A percentile compares a stretch with the other conserved stretches of the same genome.
These are phyloP conservation scores for Marisa cornuarietis DNA, from an alignment of 1,140 invertebrate species.

Conservation along the genomic window DNA sequence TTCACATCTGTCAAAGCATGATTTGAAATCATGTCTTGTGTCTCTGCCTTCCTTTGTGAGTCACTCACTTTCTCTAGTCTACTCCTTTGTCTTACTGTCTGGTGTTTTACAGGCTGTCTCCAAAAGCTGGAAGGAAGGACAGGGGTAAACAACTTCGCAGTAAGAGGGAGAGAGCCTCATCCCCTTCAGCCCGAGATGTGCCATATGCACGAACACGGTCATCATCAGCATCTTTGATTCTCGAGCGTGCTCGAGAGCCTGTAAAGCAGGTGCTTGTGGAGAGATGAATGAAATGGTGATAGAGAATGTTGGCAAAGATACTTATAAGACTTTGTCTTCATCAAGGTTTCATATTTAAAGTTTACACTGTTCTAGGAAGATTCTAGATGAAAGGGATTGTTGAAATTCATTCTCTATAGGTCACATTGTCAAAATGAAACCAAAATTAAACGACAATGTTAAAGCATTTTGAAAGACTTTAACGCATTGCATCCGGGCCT, in stretches of 20 bases:
- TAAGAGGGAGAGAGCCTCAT: conserved; percentile 73
- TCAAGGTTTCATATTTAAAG: too few relatives aligned
- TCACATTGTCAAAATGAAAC: too few relatives aligned
- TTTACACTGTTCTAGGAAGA: too few relatives aligned
- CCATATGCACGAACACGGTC: conserved; percentile 84
- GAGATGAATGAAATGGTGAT: neutral
- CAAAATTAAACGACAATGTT: too few relatives aligned
- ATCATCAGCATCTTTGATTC: conserved; percentile 73
- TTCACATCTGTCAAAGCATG: neutral
- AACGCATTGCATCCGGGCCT: too few relatives aligned
- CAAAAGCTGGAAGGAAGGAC: conserved; percentile 74
- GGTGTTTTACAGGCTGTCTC: conserved; percentile 68
- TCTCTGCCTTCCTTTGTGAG: neutral
- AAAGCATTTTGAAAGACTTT: too few relatives aligned
- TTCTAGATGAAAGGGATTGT: too few relatives aligned
- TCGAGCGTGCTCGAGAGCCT: conserved; percentile 59
- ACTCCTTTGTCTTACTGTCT: neutral
- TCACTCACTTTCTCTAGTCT: neutral
- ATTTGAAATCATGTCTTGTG: conserved; percentile 38
- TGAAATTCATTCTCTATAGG: too few relatives aligned
- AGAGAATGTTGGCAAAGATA: too few relatives aligned
- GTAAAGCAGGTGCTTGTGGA: conserved; percentile 65
- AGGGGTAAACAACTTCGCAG: conserved; percentile 64
- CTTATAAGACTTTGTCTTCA: too few relatives aligned
- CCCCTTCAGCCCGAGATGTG: conserved; percentile 67